Percentiles rank a stretch among this genome's conserved stretches.
Evolutionary conservation across 2,113 vertebrate genomes (phyloP).

Genomic region (Megaleporinus macrocephalus): DNA sequence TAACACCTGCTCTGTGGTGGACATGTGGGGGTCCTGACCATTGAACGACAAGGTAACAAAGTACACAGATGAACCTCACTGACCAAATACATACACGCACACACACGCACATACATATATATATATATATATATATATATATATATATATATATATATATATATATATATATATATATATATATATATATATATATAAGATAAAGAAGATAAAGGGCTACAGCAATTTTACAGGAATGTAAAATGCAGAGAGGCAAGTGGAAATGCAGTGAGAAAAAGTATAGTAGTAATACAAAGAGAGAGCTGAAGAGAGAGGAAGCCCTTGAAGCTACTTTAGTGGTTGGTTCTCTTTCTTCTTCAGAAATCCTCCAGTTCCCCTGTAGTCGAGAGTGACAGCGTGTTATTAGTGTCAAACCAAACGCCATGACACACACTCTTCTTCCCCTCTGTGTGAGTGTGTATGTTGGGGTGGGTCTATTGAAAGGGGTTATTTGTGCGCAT

Average conservation of each 20-base stretch:
- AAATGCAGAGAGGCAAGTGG: no score
- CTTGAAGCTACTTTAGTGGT: not conserved
- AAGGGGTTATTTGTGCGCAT: not conserved
- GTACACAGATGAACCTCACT: no score
- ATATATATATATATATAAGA: no score
- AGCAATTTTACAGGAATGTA: no score
- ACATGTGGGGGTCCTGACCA: no score
- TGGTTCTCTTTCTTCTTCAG: constrained; percentile 20
- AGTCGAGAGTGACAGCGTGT: constrained; percentile 55
- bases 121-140: no score
- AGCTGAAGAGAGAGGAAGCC: not conserved
- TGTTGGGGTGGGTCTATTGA: not conserved
- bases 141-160: no score
- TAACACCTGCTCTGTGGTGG: no score
- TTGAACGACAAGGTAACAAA: no score
- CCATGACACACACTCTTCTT: constrained; percentile 7
- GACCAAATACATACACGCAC: no score
- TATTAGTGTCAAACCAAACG: constrained; percentile 62
- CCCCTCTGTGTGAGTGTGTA: constrained; percentile 7
- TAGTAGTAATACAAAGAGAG: not conserved
- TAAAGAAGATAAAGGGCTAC: not conserved
- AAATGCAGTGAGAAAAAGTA: not conserved
- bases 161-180: no score
- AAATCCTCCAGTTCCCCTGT: constrained; percentile 11
- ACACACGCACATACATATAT: no score